These are phyloP conservation scores for Lacerta bilineata DNA, from an alignment of 2,797 vertebrate species.

Conservation along the genomic window DNA sequence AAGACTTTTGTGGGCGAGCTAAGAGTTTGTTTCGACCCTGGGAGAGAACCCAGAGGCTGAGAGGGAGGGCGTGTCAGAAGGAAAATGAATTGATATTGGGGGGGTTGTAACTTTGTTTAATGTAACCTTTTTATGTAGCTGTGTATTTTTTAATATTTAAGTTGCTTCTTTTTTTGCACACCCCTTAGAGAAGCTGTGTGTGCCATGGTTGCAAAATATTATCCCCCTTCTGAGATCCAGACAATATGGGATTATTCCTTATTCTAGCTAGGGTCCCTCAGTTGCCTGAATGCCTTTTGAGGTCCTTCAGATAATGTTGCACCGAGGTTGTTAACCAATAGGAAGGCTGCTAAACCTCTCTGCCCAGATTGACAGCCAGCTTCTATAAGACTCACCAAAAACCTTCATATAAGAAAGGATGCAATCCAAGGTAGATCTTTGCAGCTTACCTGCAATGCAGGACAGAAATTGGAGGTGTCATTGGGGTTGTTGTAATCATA, in stretches of 20 bases:
- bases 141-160: too few species aligned
- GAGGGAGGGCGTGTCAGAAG: too few species aligned
- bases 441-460: slow-evolving; percentile 85
- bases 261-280: not conserved
- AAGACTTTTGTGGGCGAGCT: too few species aligned
- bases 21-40: too few species aligned
- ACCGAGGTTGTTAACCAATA: not conserved
- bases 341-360: not conserved
- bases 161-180: too few species aligned
- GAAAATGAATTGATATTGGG: too few species aligned
- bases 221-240: not conserved
- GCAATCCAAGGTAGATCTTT: too few species aligned
- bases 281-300: not conserved
- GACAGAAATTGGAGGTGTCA: slow-evolving; percentile 94
- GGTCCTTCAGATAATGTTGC: not conserved
- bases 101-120: too few species aligned
- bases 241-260: not conserved
- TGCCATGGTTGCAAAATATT: not conserved
- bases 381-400: not conserved
- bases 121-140: too few species aligned
- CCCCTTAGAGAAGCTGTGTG: too few species aligned
- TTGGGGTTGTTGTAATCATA: slow-evolving; percentile 95
- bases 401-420: not conserved
- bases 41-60: too few species aligned
- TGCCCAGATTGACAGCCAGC: not conserved